Conservation (phyloP, 2,113 vertebrate genomes). For the Tragulus kanchil region DNA sequence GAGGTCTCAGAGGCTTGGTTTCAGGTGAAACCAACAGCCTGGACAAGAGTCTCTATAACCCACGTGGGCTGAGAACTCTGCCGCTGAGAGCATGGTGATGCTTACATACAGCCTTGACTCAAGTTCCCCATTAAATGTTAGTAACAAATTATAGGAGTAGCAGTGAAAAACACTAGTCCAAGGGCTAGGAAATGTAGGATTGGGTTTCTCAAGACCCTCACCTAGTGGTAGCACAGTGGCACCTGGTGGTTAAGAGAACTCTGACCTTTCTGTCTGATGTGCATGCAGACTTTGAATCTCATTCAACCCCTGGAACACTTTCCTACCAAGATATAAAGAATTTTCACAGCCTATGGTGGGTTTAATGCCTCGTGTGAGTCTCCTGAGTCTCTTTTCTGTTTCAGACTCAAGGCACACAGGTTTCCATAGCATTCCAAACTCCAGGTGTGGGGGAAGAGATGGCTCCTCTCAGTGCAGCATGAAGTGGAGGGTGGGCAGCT, state of each 20-base stretch:
- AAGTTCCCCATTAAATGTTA: background rate
- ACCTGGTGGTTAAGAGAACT: background rate
- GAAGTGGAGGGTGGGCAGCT: background rate
- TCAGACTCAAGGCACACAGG: background rate
- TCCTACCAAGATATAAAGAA: background rate
- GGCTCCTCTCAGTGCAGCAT: background rate
- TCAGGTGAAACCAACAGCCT: background rate
- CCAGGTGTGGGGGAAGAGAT: background rate
- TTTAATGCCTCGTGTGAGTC: background rate
- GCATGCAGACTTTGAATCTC: background rate
- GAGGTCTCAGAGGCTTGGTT: background rate
- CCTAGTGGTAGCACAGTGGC: too few species aligned
- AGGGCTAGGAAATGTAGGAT: background rate
- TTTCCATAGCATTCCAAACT: background rate
- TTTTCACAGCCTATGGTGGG: background rate
- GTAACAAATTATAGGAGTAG: background rate
- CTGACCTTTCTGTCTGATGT: background rate
- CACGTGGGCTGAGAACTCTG: background rate
- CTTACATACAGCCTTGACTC: background rate
- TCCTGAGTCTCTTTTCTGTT: background rate
- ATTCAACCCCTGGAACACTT: background rate
- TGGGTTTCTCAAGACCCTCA: background rate
- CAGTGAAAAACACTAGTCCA: background rate
- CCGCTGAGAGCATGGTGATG: background rate
- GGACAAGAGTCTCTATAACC: rapidly evolving